Conservation (phyloP, 2,113 vertebrate species). For the Colistium nudipinnis region DNA sequence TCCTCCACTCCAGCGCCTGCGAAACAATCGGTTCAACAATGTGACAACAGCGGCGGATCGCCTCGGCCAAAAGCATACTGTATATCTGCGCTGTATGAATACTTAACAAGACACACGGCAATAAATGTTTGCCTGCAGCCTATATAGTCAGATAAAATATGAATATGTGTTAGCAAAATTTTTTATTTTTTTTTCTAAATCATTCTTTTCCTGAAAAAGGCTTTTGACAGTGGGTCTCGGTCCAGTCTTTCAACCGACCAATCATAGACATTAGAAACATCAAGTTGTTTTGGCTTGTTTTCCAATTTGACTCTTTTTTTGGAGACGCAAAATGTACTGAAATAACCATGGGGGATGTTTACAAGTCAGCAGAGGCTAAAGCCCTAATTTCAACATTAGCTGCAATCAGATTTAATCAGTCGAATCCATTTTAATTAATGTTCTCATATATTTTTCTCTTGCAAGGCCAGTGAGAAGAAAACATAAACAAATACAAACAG, state of each 20-base stretch:
- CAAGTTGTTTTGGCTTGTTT: no score
- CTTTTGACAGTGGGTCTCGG: not conserved
- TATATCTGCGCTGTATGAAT: not conserved
- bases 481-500: slow-evolving; percentile 1
- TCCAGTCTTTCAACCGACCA: not conserved
- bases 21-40: not conserved
- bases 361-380: not conserved
- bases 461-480: not conserved
- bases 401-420: not conserved
- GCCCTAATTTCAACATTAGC: not conserved
- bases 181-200: no score
- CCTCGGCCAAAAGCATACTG: not conserved
- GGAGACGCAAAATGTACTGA: not conserved
- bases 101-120: not conserved
- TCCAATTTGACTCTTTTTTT: not conserved
- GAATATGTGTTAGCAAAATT: no score
- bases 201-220: no score
- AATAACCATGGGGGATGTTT: not conserved
- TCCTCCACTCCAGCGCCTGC: not conserved
- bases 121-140: not conserved
- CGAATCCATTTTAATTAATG: not conserved
- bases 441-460: not conserved
- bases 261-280: no score
- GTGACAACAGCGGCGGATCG: not conserved
- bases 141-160: not conserved